Conservation (phyloP, 2,113 vertebrate genomes). For the Vulpes lagopus region DNA sequence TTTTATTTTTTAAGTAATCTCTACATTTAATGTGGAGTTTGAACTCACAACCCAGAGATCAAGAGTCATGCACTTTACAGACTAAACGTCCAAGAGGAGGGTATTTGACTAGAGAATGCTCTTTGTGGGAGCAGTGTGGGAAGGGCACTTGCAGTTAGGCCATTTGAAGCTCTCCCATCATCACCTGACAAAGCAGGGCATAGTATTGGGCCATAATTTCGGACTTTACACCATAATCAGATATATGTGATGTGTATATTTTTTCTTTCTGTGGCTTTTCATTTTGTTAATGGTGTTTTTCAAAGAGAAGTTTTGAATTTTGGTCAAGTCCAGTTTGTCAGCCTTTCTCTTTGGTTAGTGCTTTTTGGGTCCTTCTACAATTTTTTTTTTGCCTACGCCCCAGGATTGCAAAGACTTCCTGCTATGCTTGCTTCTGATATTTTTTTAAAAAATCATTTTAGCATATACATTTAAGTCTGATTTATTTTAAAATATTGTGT, state of each 20-base stretch:
- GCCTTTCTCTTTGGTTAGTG: neutral
- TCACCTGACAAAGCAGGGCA: neutral
- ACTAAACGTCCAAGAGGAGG: neutral
- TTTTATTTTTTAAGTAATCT: neutral
- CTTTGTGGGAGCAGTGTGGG: neutral
- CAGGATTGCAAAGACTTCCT: neutral
- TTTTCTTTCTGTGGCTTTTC: neutral
- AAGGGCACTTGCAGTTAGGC: neutral
- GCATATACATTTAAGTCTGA: neutral
- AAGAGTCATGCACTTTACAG: neutral
- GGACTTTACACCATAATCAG: neutral
- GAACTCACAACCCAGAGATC: neutral
- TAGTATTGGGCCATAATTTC: neutral
- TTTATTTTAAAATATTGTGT: conserved; percentile 19
- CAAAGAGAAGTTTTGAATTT: conserved; percentile 24
- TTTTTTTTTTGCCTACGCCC: neutral
- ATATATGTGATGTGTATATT: neutral
- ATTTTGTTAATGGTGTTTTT: neutral
- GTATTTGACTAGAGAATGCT: neutral
- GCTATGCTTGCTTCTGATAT: neutral
- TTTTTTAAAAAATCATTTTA: neutral
- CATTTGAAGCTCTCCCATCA: neutral
- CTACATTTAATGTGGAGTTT: neutral
- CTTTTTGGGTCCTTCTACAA: neutral
- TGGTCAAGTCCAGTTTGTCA: neutral